phyloP scores from a whole-genome alignment of 1,140 invertebrate genomes.

The Neodiprion fabricii region DNA sequence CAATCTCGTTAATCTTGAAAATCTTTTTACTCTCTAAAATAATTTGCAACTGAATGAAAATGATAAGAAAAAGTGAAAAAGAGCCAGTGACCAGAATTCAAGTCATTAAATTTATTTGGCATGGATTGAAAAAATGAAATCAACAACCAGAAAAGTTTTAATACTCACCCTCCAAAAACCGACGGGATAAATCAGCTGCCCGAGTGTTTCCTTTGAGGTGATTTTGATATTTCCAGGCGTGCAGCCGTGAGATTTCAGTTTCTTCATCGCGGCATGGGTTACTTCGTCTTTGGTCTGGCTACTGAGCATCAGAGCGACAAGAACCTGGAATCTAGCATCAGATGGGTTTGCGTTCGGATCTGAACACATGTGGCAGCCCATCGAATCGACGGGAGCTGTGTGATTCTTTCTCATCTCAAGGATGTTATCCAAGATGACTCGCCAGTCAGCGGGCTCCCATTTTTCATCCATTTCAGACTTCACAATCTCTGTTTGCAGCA shows the following conservation, averaged over 20 bases:
- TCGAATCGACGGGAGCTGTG: conserved; percentile 90
- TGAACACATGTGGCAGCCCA: conserved; percentile 89
- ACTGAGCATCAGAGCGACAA: conserved; percentile 94
- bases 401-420: conserved; percentile 78
- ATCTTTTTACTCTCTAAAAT: too few species aligned
- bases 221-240: conserved; percentile 77
- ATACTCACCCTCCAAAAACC: conserved; percentile 88
- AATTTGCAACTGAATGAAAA: too few species aligned
- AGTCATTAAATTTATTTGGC: conserved; percentile 16
- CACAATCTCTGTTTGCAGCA: too few species aligned
- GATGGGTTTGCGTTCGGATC: conserved; percentile 71
- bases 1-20: too few species aligned
- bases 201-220: conserved; percentile 77
- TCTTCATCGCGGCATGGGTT: conserved; percentile 88
- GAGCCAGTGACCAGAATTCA: neutral
- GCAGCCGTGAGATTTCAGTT: conserved; percentile 77
- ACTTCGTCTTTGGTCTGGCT: conserved; percentile 98
- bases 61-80: neutral
- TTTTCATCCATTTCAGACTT: conserved; percentile 49
- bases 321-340: conserved; percentile 82
- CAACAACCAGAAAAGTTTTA: neutral
- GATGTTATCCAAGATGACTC: conserved; percentile 79
- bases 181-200: conserved; percentile 89
- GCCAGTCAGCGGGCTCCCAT: conserved; percentile 81
- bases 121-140: conserved; percentile 7